Percentiles rank a stretch among this genome's conserved stretches.
phyloP scores from a whole-genome alignment of 1,140 invertebrate species.

The Psix sp. region DNA sequence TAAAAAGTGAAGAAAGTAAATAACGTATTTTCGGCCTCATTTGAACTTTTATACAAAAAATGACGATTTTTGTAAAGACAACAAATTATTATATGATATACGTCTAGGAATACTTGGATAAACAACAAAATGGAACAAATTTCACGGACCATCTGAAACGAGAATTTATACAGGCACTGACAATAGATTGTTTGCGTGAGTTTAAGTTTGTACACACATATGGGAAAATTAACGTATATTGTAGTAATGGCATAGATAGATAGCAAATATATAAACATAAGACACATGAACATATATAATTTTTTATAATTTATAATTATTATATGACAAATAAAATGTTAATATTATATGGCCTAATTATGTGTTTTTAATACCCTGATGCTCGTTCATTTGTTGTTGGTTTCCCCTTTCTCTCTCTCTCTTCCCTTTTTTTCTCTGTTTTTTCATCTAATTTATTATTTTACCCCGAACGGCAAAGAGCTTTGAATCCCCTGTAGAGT shows the following conservation, averaged over 20 bases:
- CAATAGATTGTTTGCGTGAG: constrained; percentile 59
- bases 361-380: too few species aligned
- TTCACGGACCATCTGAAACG: constrained; percentile 52
- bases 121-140: constrained; percentile 35
- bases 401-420: too few species aligned
- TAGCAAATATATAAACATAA: constrained; percentile 60
- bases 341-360: constrained; percentile 54
- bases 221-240: constrained; percentile 51
- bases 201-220: constrained; percentile 56
- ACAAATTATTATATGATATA: constrained; percentile 36
- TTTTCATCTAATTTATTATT: too few species aligned
- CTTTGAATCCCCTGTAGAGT: too few species aligned
- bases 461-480: too few species aligned
- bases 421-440: too few species aligned
- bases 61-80: constrained; percentile 52
- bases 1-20: constrained; percentile 55
- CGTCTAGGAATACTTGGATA: constrained; percentile 50
- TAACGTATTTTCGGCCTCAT: constrained; percentile 58
- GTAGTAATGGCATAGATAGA: constrained; percentile 50
- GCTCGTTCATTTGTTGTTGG: constrained; percentile 16
- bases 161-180: constrained; percentile 59
- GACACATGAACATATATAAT: constrained; percentile 51
- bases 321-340: constrained; percentile 61
- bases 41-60: constrained; percentile 51
- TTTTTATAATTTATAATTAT: constrained; percentile 62